These are phyloP conservation scores for Brassicogethes aeneus DNA, from an alignment of 2,888 invertebrate species.

Conservation along the genomic window DNA sequence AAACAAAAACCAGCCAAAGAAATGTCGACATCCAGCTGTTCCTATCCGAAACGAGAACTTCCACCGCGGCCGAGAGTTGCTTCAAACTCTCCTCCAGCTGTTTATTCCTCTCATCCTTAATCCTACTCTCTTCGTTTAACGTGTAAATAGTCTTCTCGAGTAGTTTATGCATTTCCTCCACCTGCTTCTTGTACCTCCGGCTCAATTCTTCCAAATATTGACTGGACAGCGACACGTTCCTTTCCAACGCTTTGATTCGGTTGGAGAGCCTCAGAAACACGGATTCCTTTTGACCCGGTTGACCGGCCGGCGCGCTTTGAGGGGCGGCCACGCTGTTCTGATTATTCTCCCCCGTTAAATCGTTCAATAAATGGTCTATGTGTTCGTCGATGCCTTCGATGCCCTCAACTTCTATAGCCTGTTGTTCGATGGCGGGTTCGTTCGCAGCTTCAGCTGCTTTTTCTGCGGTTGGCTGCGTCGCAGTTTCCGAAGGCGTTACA, in stretches of 20 bases:
- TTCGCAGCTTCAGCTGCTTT: not conserved
- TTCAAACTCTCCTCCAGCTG: slow-evolving; percentile 52
- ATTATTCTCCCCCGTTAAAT: slow-evolving; percentile 46
- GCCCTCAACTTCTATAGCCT: slow-evolving; percentile 15
- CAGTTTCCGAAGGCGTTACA: not conserved
- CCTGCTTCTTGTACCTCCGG: slow-evolving; percentile 89
- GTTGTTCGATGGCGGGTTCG: not conserved
- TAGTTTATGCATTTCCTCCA: slow-evolving; percentile 86
- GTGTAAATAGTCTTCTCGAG: slow-evolving; percentile 69
- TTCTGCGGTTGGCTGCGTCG: not conserved
- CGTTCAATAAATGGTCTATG: slow-evolving; percentile 46
- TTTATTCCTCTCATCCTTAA: slow-evolving; percentile 62
- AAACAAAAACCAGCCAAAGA: slow-evolving; percentile 46
- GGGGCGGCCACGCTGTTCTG: slow-evolving; percentile 35
- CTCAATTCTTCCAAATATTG: slow-evolving; percentile 96
- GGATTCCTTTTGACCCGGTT: slow-evolving; percentile 71
- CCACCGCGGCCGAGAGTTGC: slow-evolving; percentile 52
- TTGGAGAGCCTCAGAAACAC: slow-evolving; percentile 94
- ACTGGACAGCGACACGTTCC: slow-evolving; percentile 93
- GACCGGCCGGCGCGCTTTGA: slow-evolving; percentile 25
- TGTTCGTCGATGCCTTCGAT: slow-evolving; percentile 38
- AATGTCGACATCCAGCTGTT: slow-evolving; percentile 55
- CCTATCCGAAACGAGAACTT: slow-evolving; percentile 50
- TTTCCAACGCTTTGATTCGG: slow-evolving; percentile 89
- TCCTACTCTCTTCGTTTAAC: slow-evolving; percentile 65